A percentile compares a stretch with the other conserved stretches of the same genome.
These are phyloP conservation scores for Syndactyla subalaris DNA, from an alignment of 2,797 vertebrate genomes.

Conservation along the genomic window DNA sequence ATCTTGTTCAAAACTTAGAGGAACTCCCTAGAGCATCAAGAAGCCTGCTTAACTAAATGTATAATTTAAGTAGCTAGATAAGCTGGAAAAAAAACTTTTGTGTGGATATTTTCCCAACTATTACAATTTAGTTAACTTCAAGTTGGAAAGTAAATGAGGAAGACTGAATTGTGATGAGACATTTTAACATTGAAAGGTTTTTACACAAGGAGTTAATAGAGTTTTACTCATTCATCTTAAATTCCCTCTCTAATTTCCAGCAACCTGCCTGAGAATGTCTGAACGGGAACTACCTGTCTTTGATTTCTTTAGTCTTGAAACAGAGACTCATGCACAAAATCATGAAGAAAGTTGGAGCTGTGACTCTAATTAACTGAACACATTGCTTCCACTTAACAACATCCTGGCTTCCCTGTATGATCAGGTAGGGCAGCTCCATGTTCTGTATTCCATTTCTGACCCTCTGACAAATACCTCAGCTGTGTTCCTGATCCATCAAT, in stretches of 20 bases:
- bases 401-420: rapidly evolving
- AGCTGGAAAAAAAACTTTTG: background rate
- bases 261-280: background rate
- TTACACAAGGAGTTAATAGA: background rate
- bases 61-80: background rate
- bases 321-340: background rate
- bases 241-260: background rate
- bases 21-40: background rate
- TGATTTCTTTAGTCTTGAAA: background rate
- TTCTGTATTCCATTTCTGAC: background rate
- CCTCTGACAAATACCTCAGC: background rate
- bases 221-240: background rate
- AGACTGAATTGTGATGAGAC: background rate
- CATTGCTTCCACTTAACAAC: background rate
- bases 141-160: background rate
- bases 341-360: background rate
- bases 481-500: background rate
- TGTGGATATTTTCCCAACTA: background rate
- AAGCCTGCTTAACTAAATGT: background rate
- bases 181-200: background rate
- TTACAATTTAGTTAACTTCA: background rate
- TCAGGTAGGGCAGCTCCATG: background rate
- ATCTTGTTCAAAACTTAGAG: background rate
- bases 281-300: background rate
- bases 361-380: background rate